Percentiles rank a stretch among this genome's conserved stretches.
These are phyloP conservation scores for Daktulosphaira vitifoliae DNA, from an alignment of 1,140 invertebrate species.

Conservation along the genomic window DNA sequence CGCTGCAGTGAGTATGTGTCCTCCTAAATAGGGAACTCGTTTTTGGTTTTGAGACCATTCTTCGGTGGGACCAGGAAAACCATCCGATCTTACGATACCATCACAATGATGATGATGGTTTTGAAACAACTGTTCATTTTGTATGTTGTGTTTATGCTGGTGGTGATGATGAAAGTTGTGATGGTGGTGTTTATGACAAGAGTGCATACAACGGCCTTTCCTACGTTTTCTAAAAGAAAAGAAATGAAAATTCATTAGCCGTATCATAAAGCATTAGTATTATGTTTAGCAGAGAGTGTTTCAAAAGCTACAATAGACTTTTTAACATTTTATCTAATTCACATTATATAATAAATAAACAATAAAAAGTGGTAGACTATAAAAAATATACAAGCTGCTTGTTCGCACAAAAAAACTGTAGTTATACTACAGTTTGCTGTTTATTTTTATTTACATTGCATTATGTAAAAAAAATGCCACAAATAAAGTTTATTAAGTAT, in stretches of 20 bases:
- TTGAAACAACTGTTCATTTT: constrained; percentile 14
- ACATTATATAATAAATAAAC: too few species aligned
- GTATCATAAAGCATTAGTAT: neutral
- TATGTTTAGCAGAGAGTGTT: neutral
- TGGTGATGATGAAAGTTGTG: constrained; percentile 15
- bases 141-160: constrained; percentile 13
- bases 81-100: constrained; percentile 11
- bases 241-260: neutral
- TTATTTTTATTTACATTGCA: too few species aligned
- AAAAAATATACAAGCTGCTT: too few species aligned
- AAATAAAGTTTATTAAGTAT: too few species aligned
- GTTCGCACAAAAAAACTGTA: too few species aligned
- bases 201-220: constrained; percentile 24
- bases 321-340: too few species aligned
- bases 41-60: neutral
- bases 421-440: too few species aligned
- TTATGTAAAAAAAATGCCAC: too few species aligned
- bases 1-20: constrained; percentile 21
- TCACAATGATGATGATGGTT: constrained; percentile 28
- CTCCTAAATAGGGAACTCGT: constrained; percentile 20
- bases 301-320: too few species aligned
- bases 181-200: constrained; percentile 20
- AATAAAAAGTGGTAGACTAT: too few species aligned
- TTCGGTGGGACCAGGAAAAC: neutral
- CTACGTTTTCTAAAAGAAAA: neutral